Evolutionary conservation across 2,113 vertebrate genomes (phyloP), one percentile per base, ranked within the genome.

Genomic region (Dascyllus trimaculatus): DNA sequence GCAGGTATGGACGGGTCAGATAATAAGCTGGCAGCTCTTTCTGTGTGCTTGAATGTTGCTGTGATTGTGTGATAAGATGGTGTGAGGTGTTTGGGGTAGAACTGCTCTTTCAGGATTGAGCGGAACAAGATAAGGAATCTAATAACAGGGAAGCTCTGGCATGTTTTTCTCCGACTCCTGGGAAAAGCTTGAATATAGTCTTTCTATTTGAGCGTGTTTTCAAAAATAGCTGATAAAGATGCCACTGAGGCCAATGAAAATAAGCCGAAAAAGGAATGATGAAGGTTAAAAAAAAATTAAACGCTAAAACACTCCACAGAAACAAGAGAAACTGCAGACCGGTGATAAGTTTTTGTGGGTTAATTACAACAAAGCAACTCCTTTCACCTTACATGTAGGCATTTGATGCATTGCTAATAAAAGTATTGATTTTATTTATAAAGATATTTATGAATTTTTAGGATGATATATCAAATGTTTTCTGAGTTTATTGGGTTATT

Each of bases 1-100:
- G 51, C 73, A 69, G 75, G 82, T 82, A 75, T 72, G 81, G 51
- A 66, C 74, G 77, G 71, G 40, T 57, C 49, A 45, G 32, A 38
- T 35, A 35, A 35, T 35, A 2, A 80, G 56, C 49, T 76, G 38
- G 45, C 59, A 78, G 49, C 25, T 43, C 62, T 63, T 29, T 79
- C 60, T 73, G 52, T 29, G 54, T 22, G 21, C 32, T 29, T 29
- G 29, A 29, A 29, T 29, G 26, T 29, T 29, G 26, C 32, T 32
- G 32, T 5, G 32, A 35, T 49, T 67, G 58, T 21, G 29, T 72
- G 68, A 76, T 81, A 65, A 82, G 60, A 75, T 19, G 51, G 29
- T 19, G 81, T 7, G 17, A 68, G 11, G 13, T 59, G 65, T 77
- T 63, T 66, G 10, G 24, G 22, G 56, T 0, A 3, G 26, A 75